A percentile compares a stretch with the other conserved stretches of the same genome.
Evolutionary conservation across 2,797 vertebrate species (phyloP).

Genomic region (Alauda arvensis): DNA sequence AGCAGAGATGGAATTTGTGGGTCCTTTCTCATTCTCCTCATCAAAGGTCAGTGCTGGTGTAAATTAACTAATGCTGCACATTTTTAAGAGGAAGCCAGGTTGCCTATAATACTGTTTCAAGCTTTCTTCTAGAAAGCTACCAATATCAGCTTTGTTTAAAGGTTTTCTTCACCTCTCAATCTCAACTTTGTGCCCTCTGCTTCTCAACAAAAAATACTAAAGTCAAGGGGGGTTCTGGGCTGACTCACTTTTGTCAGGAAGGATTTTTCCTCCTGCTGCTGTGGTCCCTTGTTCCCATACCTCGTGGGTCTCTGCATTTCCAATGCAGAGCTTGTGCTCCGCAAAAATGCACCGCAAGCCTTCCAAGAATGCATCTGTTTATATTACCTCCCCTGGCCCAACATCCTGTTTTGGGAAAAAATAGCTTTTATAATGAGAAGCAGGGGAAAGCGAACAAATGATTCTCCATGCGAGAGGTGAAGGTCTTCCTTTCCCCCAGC

Average conservation of each 20-base stretch:
- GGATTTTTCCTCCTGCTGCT: background rate
- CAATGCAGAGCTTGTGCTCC: background rate
- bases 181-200: background rate
- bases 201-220: background rate
- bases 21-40: background rate
- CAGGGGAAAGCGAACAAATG: background rate
- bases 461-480: background rate
- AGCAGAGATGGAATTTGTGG: background rate
- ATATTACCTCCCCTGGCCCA: slow-evolving; percentile 27
- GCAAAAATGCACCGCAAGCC: background rate
- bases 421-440: background rate
- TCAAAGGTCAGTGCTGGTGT: background rate
- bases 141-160: background rate
- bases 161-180: background rate
- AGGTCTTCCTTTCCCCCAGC: background rate
- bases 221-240: background rate
- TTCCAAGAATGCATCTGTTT: slow-evolving; percentile 39
- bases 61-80: background rate
- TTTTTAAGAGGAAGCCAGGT: background rate
- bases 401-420: slow-evolving; percentile 40
- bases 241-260: background rate
- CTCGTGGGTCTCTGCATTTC: background rate
- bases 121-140: background rate
- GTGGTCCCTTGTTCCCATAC: background rate
- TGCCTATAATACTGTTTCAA: background rate